Evolutionary conservation across 92 coral and sea anemone species (phyloP), one percentile per base, ranked within the genome.

Genomic region (Zoanthus solanderi): DNA sequence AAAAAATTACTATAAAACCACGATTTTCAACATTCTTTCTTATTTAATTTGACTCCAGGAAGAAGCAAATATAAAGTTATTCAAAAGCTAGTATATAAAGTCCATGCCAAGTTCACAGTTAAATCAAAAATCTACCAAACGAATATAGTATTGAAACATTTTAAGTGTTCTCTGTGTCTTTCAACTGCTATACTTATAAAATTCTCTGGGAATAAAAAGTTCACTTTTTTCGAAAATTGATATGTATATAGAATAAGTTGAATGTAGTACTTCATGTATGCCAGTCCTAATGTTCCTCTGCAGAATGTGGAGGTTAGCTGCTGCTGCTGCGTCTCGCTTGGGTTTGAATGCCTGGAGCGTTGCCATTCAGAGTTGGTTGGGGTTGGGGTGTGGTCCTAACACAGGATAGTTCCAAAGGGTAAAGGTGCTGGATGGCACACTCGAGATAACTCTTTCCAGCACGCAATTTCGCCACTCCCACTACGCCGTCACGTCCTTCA

Each of bases 281-380:
- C n/a, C 48, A 76, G 58, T 54, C 56, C 32, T 50, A 42, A 18
- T 76, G 76, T 87, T 80, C 63, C 29, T 72, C 72, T 80, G 37
- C 14, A 29, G 76, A 7, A 81, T 72, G 23, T 89, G 77, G 72
- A 75, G 17, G 50, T 53, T 58, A 8, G 89, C 89, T 2, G 84
- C 89, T 4, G 46, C 79, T 28, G 89, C 92, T 32, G 92, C 92
- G 42, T 76, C 92, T 52, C 86, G 92, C 50, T 30, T 69, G 11
- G 92, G 83, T 16, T 75, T 46, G 71, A 89, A 84, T 2, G 13
- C 11, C 0, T 30, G 85, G 85, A 9, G 87, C 87, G 0, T 72
- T 23, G 29, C 76, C 68, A 58, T 88, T 45, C 5, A 88, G 78
- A 44, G 28, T 17, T 15, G 23, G 15, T 50, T 47, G 84, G 57